phyloP scores from a whole-genome alignment of 1,140 invertebrate species.

The Spodoptera litura region DNA sequence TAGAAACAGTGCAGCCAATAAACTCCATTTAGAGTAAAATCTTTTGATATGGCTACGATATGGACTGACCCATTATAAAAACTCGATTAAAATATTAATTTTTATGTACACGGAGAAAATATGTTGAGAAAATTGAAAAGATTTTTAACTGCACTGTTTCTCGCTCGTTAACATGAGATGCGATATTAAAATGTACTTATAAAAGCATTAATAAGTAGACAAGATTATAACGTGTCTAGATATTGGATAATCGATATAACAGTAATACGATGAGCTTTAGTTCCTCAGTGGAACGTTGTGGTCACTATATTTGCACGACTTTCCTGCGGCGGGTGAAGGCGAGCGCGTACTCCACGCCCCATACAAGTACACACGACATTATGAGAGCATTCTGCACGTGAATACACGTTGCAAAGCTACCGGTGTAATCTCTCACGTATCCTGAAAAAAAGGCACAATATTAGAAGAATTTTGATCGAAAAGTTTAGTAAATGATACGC shows the following conservation, averaged over 20 bases:
- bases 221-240: conserved; percentile 11
- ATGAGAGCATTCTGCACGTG: conserved; percentile 90
- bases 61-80: conserved; percentile 5
- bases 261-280: conserved; percentile 6
- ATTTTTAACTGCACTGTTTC: conserved; percentile 7
- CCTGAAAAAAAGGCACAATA: conserved; percentile 83
- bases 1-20: conserved; percentile 2
- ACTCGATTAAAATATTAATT: not conserved
- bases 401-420: conserved; percentile 90
- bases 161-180: not conserved
- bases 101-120: not conserved
- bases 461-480: not conserved
- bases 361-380: conserved; percentile 88
- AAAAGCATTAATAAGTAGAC: conserved; percentile 4
- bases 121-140: not conserved
- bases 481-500: no score
- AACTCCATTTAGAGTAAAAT: conserved; percentile 20
- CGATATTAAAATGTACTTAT: conserved; percentile 4
- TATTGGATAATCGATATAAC: conserved; percentile 1
- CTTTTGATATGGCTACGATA: conserved; percentile 40
- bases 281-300: not conserved
- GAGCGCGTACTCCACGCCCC: conserved; percentile 89
- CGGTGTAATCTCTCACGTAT: conserved; percentile 89
- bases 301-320: conserved; percentile 78
- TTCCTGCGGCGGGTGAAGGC: conserved; percentile 76